phyloP scores from a whole-genome alignment of 2,113 vertebrate genomes.

The Egretta garzetta region DNA sequence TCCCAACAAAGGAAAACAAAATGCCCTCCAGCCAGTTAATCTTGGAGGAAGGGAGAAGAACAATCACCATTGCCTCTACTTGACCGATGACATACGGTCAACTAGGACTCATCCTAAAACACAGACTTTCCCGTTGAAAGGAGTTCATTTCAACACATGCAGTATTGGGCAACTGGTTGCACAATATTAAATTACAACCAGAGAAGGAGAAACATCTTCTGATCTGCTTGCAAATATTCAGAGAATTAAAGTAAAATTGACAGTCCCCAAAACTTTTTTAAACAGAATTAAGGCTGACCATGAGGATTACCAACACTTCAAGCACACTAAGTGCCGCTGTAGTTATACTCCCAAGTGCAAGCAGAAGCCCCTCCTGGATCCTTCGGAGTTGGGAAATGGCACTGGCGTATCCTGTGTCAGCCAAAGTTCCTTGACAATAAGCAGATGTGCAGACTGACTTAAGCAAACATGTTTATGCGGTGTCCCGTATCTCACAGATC shows the following conservation, averaged over 20 bases:
- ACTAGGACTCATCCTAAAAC: not conserved
- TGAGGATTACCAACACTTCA: not conserved
- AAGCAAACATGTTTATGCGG: not conserved
- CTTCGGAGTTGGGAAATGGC: not conserved
- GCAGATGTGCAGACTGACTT: not conserved
- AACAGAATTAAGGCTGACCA: not conserved
- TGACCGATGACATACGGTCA: not conserved
- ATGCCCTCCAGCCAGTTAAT: not conserved
- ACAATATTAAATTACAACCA: conserved; percentile 44
- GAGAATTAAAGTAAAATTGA: not conserved
- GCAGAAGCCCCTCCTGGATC: not conserved
- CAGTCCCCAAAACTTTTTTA: not conserved
- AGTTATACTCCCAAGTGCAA: not conserved
- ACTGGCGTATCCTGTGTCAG: not conserved
- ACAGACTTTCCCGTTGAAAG: not conserved
- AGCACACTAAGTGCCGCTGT: not conserved
- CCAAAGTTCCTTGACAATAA: not conserved
- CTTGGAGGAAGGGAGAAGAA: not conserved
- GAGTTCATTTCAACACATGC: conserved; percentile 11
- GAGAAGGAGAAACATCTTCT: not conserved
- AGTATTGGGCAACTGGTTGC: conserved; percentile 28
- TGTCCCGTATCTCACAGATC: not conserved
- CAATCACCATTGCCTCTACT: conserved; percentile 15
- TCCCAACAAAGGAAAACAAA: not conserved
- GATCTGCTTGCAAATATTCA: not conserved